A percentile compares a stretch with the other conserved stretches of the same genome.
phyloP scores from a whole-genome alignment of 2,797 vertebrate species.

The Enteromius anoplus region DNA sequence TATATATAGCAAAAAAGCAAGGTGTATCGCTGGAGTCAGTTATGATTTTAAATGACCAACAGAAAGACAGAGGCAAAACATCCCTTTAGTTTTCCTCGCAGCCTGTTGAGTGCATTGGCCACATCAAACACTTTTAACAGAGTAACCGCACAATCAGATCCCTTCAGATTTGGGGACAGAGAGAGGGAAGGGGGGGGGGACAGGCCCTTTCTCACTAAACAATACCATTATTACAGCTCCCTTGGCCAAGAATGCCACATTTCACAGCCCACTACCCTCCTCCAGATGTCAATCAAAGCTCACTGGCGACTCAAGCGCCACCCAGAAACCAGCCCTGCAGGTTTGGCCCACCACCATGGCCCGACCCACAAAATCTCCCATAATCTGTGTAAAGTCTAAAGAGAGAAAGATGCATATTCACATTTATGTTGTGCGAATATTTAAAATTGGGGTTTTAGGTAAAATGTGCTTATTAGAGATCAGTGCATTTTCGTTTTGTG shows the following conservation, averaged over 20 bases:
- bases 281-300: slow-evolving; percentile 80
- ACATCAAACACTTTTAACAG: slow-evolving; percentile 88
- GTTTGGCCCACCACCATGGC: slow-evolving; percentile 55
- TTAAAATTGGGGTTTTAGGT: neutral
- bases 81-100: slow-evolving; percentile 74
- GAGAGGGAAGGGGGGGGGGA: slow-evolving; percentile 78
- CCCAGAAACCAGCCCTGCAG: slow-evolving; percentile 60
- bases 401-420: neutral
- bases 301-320: slow-evolving; percentile 66
- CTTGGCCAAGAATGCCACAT: slow-evolving; percentile 96
- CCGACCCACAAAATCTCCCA: slow-evolving; percentile 52
- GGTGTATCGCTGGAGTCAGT: slow-evolving; percentile 1
- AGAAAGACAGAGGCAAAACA: slow-evolving; percentile 69
- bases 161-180: slow-evolving; percentile 72
- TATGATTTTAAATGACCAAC: slow-evolving; percentile 8
- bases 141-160: slow-evolving; percentile 93
- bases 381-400: neutral
- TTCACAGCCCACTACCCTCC: slow-evolving; percentile 89
- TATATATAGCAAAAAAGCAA: neutral
- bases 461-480: neutral
- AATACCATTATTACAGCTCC: slow-evolving; percentile 98
- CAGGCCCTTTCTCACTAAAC: slow-evolving; percentile 89
- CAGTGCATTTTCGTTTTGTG: neutral
- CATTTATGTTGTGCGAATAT: neutral
- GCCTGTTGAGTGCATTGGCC: slow-evolving; percentile 84